Conservation (phyloP, 1,140 invertebrate species). For the Rhopalosiphum maidis region DNA sequence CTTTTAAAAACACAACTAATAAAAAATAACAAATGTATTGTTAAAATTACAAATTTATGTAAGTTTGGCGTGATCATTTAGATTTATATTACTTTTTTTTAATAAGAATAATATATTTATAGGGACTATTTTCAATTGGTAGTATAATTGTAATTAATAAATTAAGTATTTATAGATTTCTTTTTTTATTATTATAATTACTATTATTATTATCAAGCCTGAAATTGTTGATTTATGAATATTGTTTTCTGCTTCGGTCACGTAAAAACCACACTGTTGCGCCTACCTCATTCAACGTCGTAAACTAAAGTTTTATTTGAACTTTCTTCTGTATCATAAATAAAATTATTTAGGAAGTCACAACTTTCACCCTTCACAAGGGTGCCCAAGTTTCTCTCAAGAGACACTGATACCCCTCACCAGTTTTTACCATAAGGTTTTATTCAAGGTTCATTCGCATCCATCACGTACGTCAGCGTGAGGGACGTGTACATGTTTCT, state of each 20-base stretch:
- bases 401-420: not conserved
- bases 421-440: constrained; percentile 14
- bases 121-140: not conserved
- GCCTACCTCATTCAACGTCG: not conserved
- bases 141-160: not conserved
- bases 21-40: not conserved
- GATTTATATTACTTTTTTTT: not conserved
- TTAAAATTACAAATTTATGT: not conserved
- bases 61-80: no score
- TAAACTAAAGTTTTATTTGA: constrained; percentile 53
- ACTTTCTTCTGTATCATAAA: constrained; percentile 39
- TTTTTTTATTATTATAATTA: not conserved
- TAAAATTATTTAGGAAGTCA: constrained; percentile 51
- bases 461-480: constrained; percentile 45
- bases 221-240: constrained; percentile 45
- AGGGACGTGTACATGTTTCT: constrained; percentile 25
- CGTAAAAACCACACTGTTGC: constrained; percentile 44
- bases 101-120: not conserved
- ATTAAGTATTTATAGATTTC: not conserved
- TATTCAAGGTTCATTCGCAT: constrained; percentile 37
- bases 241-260: not conserved
- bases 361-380: not conserved
- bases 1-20: not conserved
- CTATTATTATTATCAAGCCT: not conserved
- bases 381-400: not conserved